Base-by-base conservation (phyloP, 2,797 vertebrate species). In the Chromobotia macracanthus region DNA sequence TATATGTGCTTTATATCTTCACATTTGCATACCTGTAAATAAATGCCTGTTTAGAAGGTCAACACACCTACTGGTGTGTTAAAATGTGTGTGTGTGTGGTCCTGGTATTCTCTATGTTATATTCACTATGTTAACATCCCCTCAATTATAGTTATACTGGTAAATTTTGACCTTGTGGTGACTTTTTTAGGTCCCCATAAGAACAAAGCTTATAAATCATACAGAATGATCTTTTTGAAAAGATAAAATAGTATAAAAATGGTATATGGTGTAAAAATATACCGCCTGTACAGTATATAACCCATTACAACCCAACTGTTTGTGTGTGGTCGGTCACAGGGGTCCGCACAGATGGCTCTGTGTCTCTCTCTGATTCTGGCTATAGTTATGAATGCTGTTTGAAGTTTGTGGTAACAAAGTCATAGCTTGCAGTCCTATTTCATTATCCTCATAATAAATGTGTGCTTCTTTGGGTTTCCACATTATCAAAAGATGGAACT, bases 261-360 rank as follows among this genome's bases (percentile, higher is more conserved):
- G n/a, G n/a, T n/a, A n/a, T n/a, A n/a, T n/a, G n/a, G n/a, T n/a
- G n/a, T n/a, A n/a, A n/a, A n/a, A n/a, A n/a, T n/a, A n/a, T n/a
- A n/a, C n/a, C n/a, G 38, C 10, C 10, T 41, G 38, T 10, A 41
- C 7, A 41, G 7, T 41, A 9, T 9, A 41, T 9, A 41, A 9
- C 1, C 0, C 9, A 41, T 10, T 38, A 41, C 38, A 60, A 28
- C 23, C 23, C 25, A 61, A 15, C 12, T 3, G 56, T 75, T 70
- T 31, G 48, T 19, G 41, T 63, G 58, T 23, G 35, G 1, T 50
- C 71, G 74, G 79, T 82, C 80, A 84, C 55, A 35, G 50, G 55
- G 61, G 69, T 76, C 64, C 55, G 80, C 81, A 80, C 77, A 87
- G 86, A 87, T 85, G 83, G 82, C 79, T 81, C 44, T 38, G 75